Conservation (phyloP, 2,888 invertebrate genomes). For the Metopia argyrocephala region DNA sequence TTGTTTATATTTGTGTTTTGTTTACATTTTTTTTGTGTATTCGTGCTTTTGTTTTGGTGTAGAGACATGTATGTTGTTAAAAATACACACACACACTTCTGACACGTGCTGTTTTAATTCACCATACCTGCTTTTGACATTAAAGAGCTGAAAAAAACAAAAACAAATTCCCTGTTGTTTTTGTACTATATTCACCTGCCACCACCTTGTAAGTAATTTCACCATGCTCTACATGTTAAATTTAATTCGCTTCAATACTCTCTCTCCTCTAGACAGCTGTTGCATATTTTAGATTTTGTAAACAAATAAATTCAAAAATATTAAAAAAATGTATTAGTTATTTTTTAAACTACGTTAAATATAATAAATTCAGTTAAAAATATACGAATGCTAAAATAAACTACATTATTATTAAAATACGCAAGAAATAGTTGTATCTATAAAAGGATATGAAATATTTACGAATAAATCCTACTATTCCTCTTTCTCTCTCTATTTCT, state of each 20-base stretch:
- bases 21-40: no score
- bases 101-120: no score
- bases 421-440: background rate
- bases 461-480: background rate
- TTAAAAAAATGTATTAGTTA: background rate
- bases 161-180: no score
- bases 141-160: no score
- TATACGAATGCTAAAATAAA: background rate
- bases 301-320: background rate
- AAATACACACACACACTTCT: no score
- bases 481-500: background rate
- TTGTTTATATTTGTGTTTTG: no score
- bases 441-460: background rate
- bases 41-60: no score
- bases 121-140: no score
- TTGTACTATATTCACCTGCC: no score
- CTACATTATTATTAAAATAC: background rate
- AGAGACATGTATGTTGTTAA: no score
- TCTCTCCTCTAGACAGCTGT: slow-evolving; percentile 21
- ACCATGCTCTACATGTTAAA: background rate
- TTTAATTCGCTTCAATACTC: background rate
- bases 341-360: background rate
- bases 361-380: background rate
- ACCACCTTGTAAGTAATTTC: no score
- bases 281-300: slow-evolving; percentile 19